Percentiles rank a stretch among this genome's conserved stretches.
Evolutionary conservation across 2,888 invertebrate species (phyloP).

Genomic region (Callyntrura guangdongensis): DNA sequence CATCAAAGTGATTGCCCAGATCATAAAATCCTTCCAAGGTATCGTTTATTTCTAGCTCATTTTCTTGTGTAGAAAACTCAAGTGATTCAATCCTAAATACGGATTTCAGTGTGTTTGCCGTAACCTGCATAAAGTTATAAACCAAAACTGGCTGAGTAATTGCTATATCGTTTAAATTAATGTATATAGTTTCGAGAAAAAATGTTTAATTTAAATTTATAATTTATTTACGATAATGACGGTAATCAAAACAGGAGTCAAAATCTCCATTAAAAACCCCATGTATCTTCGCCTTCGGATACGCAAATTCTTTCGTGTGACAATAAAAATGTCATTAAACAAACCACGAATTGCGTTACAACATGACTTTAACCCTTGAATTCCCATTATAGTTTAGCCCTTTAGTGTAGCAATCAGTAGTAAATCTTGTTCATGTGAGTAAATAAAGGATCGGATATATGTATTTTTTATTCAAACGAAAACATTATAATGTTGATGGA

Average conservation of each 20-base stretch:
- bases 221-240: conserved; percentile 36
- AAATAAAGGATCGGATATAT: no score
- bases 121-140: not conserved
- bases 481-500: no score
- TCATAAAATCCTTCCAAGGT: conserved; percentile 29
- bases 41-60: not conserved
- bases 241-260: conserved; percentile 28
- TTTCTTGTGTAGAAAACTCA: not conserved
- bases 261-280: conserved; percentile 32
- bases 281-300: conserved; percentile 57
- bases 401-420: no score
- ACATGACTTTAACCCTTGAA: no score
- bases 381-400: no score
- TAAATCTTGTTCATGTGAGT: no score
- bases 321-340: conserved; percentile 20
- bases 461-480: no score
- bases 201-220: not conserved
- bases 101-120: not conserved
- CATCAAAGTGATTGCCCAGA: not conserved
- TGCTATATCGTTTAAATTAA: not conserved
- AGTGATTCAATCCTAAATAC: not conserved
- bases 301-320: conserved; percentile 41
- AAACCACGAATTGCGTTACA: no score
- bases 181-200: not conserved
- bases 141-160: not conserved